These are phyloP conservation scores for Meandrusa payeni DNA, from an alignment of 2,888 invertebrate genomes.

Conservation along the genomic window DNA sequence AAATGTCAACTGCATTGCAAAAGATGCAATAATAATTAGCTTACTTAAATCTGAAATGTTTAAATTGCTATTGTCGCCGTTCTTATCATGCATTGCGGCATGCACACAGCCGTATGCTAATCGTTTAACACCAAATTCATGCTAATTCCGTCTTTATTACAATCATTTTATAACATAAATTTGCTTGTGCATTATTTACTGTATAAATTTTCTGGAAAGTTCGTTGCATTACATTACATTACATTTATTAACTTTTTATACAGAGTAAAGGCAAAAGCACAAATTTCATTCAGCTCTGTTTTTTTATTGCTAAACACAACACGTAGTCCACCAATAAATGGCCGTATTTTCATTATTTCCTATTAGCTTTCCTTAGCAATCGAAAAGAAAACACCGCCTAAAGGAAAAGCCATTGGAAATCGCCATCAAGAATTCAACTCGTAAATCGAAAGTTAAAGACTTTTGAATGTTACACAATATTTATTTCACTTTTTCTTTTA, in stretches of 20 bases:
- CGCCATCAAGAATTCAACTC: too few species aligned
- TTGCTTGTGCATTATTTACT: not conserved
- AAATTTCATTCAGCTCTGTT: too few species aligned
- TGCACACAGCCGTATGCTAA: not conserved
- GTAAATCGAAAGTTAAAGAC: too few species aligned
- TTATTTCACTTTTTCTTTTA: too few species aligned
- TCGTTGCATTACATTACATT: not conserved
- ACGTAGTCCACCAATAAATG: too few species aligned
- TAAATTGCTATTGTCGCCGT: not conserved
- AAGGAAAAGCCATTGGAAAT: too few species aligned
- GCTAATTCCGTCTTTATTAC: not conserved
- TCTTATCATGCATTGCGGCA: not conserved
- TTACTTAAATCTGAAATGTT: not conserved
- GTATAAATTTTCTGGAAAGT: too few species aligned
- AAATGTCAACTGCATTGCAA: not conserved
- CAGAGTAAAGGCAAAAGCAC: not conserved
- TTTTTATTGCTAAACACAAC: too few species aligned
- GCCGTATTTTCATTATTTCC: too few species aligned
- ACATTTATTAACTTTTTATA: not conserved
- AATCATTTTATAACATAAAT: not conserved
- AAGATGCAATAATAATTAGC: not conserved
- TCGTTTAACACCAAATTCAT: not conserved
- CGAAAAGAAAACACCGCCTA: too few species aligned
- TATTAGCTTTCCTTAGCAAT: too few species aligned
- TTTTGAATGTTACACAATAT: too few species aligned